Evolutionary conservation across 2,888 invertebrate genomes (phyloP).

Genomic region (Tenthredo mesomela): DNA sequence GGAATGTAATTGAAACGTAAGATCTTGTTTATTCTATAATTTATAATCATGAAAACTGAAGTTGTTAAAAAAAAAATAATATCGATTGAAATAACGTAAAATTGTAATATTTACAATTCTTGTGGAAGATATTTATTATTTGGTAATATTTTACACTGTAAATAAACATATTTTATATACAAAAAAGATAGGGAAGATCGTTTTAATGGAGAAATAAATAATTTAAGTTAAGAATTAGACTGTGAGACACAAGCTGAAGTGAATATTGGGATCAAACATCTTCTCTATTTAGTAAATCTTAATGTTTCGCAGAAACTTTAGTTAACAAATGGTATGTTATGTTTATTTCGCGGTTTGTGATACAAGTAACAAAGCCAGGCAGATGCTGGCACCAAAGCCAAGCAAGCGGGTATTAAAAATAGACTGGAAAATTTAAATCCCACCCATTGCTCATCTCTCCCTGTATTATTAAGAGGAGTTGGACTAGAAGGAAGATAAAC

Average conservation of each 20-base stretch:
- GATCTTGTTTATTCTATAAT: background rate
- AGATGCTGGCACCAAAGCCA: conserved; percentile 49
- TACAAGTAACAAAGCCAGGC: conserved; percentile 53
- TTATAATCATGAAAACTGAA: background rate
- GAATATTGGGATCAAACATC: background rate
- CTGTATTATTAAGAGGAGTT: conserved; percentile 37
- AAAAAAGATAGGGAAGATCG: background rate
- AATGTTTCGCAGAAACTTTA: conserved; percentile 3
- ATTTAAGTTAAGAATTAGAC: background rate
- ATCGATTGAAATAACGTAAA: background rate
- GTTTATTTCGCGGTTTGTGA: conserved; percentile 52
- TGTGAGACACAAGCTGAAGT: background rate
- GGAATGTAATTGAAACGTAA: background rate
- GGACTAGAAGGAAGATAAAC: conserved; percentile 47
- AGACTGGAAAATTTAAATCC: conserved; percentile 52
- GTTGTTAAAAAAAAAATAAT: background rate
- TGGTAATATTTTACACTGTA: conserved; percentile 19
- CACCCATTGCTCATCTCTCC: conserved; percentile 44
- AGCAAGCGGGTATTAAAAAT: conserved; percentile 51
- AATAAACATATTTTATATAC: conserved; percentile 26
- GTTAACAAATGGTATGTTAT: conserved; percentile 49
- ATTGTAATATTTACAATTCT: conserved; percentile 18
- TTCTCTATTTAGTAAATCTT: background rate
- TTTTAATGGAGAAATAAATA: conserved; percentile 1
- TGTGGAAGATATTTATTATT: conserved; percentile 26